Evolutionary conservation across 2,888 invertebrate genomes (phyloP).

Genomic region (Eristalis tenax): DNA sequence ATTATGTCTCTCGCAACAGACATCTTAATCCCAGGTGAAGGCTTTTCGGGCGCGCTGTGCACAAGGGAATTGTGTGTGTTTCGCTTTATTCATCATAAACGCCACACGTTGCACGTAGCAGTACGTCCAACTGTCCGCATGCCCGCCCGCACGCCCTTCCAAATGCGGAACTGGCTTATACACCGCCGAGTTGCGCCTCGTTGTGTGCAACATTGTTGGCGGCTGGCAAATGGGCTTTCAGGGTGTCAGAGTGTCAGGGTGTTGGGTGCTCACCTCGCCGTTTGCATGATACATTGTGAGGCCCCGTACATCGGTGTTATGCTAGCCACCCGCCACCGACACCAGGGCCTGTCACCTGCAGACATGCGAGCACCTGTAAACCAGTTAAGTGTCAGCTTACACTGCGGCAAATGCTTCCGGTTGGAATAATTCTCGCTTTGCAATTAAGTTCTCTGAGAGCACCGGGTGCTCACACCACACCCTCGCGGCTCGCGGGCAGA

Average conservation of each 20-base stretch:
- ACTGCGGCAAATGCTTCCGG: constrained; percentile 64
- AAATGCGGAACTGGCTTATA: constrained; percentile 50
- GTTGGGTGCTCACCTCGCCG: constrained; percentile 30
- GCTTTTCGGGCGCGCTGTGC: constrained; percentile 28
- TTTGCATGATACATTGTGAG: constrained; percentile 39
- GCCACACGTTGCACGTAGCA: constrained; percentile 22
- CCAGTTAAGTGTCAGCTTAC: constrained; percentile 72
- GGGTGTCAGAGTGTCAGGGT: constrained; percentile 7
- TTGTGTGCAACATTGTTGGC: constrained; percentile 37
- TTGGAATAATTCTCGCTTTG: constrained; percentile 66
- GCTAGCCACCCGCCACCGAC: constrained; percentile 21
- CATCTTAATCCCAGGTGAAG: constrained; percentile 60
- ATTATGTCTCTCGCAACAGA: constrained; percentile 57
- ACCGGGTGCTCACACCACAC: constrained; percentile 9
- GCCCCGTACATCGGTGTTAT: neutral
- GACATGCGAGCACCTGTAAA: constrained; percentile 66
- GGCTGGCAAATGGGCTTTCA: neutral
- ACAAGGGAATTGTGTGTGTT: neutral
- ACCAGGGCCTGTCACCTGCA: constrained; percentile 47
- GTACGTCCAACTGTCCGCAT: neutral
- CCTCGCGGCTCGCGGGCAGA: constrained; percentile 42
- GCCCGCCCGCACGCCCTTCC: constrained; percentile 11
- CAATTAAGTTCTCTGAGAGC: constrained; percentile 61
- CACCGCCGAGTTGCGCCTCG: constrained; percentile 19
- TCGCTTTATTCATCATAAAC: neutral